A percentile compares a stretch with the other conserved stretches of the same genome.
Evolutionary conservation across 1,140 invertebrate species (phyloP).

Genomic region (Scylla paramamosain): DNA sequence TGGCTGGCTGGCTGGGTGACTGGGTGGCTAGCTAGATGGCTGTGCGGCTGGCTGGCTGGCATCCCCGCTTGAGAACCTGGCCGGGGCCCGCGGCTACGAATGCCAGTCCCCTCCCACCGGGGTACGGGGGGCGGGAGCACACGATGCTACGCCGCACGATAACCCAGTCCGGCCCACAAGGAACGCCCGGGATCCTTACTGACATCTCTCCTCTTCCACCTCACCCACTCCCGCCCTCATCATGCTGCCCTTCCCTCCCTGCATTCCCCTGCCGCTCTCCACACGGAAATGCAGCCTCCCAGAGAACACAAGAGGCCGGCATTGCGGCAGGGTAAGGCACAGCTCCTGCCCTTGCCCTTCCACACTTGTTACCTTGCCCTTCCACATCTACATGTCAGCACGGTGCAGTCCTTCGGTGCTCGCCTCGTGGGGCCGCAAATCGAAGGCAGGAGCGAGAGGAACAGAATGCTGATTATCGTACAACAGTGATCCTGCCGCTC

Average conservation of each 20-base stretch:
- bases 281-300: slow-evolving; percentile 1
- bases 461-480: slow-evolving; percentile 37
- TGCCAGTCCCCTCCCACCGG: slow-evolving; percentile 71
- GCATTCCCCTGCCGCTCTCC: background rate
- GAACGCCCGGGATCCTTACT: slow-evolving; percentile 64
- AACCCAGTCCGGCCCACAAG: slow-evolving; percentile 58
- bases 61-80: slow-evolving; percentile 67
- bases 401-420: background rate
- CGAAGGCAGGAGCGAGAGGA: background rate
- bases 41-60: slow-evolving; percentile 59
- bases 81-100: slow-evolving; percentile 61
- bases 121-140: slow-evolving; percentile 54
- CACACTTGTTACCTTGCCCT: background rate
- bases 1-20: background rate
- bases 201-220: slow-evolving; percentile 54
- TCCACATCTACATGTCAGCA: no score
- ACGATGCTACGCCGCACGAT: slow-evolving; percentile 69
- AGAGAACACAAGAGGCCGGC: background rate
- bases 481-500: slow-evolving; percentile 28
- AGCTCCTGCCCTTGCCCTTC: background rate
- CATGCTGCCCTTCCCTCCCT: slow-evolving; percentile 47
- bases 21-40: slow-evolving; percentile 36
- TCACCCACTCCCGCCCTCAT: slow-evolving; percentile 39
- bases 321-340: slow-evolving; percentile 25
- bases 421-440: background rate